Evolutionary conservation across 2,888 invertebrate genomes (phyloP).

Genomic region (Apotomis betuletana): DNA sequence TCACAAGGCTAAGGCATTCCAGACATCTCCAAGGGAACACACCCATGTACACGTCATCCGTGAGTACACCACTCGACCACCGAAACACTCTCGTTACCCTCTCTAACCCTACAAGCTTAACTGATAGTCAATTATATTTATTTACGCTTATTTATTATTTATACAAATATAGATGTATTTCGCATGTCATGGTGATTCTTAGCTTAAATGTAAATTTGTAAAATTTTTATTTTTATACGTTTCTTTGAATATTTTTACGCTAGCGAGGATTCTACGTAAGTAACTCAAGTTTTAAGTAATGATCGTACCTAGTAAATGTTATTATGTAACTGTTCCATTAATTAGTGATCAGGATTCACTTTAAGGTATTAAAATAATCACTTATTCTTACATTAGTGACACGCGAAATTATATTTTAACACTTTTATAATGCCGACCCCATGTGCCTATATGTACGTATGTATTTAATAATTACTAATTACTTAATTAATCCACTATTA

Average conservation of each 20-base stretch:
- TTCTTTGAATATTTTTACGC: conserved; percentile 28
- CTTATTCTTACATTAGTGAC: conserved; percentile 19
- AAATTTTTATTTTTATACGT: conserved; percentile 20
- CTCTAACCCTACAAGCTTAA: conserved; percentile 58
- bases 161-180: conserved; percentile 54
- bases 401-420: conserved; percentile 30
- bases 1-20: conserved; percentile 75
- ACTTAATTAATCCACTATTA: not conserved
- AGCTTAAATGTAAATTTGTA: conserved; percentile 6
- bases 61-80: conserved; percentile 59
- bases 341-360: conserved; percentile 5
- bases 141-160: conserved; percentile 69
- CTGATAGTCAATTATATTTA: conserved; percentile 70
- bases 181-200: conserved; percentile 52
- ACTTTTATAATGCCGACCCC: conserved; percentile 27
- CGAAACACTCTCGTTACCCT: conserved; percentile 48
- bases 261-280: conserved; percentile 38
- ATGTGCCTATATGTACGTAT: conserved; percentile 19
- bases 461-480: conserved; percentile 14
- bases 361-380: conserved; percentile 27
- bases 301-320: not conserved
- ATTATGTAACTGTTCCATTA: not conserved
- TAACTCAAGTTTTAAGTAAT: not conserved
- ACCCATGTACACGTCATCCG: conserved; percentile 68
- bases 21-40: conserved; percentile 70